Percentiles rank a stretch among this genome's conserved stretches.
Evolutionary conservation across 2,113 vertebrate genomes (phyloP).

Genomic region (Uropsilus gracilis): DNA sequence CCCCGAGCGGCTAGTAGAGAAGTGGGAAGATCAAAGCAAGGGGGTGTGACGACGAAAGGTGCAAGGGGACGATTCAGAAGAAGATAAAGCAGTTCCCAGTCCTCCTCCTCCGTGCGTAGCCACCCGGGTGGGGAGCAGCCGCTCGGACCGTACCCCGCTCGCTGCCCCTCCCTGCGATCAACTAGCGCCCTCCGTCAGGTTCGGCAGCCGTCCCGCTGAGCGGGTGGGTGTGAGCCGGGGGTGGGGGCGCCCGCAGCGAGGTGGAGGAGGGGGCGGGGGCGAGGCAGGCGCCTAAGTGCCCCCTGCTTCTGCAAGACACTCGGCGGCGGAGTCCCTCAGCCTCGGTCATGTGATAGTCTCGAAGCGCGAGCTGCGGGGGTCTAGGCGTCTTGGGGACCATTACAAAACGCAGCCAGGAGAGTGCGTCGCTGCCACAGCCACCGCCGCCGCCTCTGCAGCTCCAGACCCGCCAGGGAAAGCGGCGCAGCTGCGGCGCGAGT

Average conservation of each 20-base stretch:
- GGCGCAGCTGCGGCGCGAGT: conserved; percentile 16
- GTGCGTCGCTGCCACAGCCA: conserved; percentile 65
- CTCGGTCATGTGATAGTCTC: conserved; percentile 92
- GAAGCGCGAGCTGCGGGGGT: conserved; percentile 90
- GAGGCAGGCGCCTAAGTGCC: conserved; percentile 50
- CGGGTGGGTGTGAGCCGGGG: neutral
- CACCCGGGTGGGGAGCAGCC: neutral
- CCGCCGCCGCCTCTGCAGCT: conserved; percentile 25
- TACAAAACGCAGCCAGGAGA: conserved; percentile 89
- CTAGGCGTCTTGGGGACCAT: conserved; percentile 83
- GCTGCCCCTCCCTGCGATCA: neutral
- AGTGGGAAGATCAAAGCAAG: neutral
- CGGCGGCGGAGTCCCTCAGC: conserved; percentile 83
- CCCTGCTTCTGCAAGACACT: conserved; percentile 63
- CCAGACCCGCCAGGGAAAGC: conserved; percentile 25
- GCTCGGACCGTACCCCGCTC: neutral
- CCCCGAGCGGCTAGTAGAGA: neutral
- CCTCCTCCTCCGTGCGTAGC: neutral
- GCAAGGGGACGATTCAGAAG: neutral
- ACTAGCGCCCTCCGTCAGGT: neutral
- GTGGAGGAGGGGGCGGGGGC: conserved; percentile 10
- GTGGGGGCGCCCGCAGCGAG: neutral
- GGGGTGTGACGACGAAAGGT: neutral
- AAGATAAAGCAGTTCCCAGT: neutral
- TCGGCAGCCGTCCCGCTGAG: neutral